Evolutionary conservation across 2,113 vertebrate species (phyloP).

Genomic region (Dasyornis broadbenti): DNA sequence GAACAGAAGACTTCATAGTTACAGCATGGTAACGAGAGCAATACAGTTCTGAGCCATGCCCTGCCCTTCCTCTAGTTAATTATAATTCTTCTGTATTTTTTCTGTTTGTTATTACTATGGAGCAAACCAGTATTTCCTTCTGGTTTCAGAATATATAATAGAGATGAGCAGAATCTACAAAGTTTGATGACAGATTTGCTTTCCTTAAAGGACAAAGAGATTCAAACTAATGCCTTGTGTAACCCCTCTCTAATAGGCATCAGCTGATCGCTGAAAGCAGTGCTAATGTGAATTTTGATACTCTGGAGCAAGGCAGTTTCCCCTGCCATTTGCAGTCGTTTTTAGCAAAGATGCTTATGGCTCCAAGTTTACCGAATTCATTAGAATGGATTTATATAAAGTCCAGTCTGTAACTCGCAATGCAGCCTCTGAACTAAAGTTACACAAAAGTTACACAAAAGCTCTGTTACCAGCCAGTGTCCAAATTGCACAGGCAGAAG

Average conservation of each 20-base stretch:
- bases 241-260: neutral
- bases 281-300: neutral
- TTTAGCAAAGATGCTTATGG: neutral
- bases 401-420: conserved; percentile 55
- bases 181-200: neutral
- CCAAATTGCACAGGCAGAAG: conserved; percentile 56
- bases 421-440: conserved; percentile 28
- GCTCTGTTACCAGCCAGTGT: conserved; percentile 39
- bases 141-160: conserved; percentile 17
- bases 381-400: conserved; percentile 29
- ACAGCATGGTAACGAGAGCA: neutral
- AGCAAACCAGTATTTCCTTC: neutral
- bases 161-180: neutral
- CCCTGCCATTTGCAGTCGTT: neutral
- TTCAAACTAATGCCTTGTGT: neutral
- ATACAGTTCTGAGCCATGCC: neutral
- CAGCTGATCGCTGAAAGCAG: neutral
- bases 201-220: neutral
- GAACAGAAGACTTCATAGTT: neutral
- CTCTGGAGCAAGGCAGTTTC: neutral
- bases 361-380: conserved; percentile 4
- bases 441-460: conserved; percentile 14
- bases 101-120: neutral
- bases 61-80: neutral
- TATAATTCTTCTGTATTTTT: neutral